Evolutionary conservation across 35 echinoderm and acorn worm species (phyloP).

Genomic region (Ophioderma brevispina): DNA sequence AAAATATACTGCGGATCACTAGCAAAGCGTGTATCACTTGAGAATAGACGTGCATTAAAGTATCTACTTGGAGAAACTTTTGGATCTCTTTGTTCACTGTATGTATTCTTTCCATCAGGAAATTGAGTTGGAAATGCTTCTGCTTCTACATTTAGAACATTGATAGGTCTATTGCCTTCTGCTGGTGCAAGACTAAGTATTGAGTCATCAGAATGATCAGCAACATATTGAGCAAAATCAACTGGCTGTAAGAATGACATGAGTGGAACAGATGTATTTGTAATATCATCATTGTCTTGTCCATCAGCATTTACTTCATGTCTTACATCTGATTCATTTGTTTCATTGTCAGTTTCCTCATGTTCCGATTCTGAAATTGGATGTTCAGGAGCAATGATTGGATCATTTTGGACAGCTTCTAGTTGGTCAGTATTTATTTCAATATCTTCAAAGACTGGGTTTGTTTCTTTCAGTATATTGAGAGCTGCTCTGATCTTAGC

Average conservation of each 20-base stretch:
- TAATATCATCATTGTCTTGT: neutral
- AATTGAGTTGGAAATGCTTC: neutral
- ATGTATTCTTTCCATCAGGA: neutral
- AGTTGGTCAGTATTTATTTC: too few relatives aligned
- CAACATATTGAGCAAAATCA: neutral
- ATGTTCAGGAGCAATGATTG: too few relatives aligned
- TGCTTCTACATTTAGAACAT: neutral
- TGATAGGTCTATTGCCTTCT: neutral
- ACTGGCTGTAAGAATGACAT: neutral
- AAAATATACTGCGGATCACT: slow-evolving; percentile 46
- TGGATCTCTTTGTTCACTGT: neutral
- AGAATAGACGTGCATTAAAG: neutral
- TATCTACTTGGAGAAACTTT: neutral
- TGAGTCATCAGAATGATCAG: neutral
- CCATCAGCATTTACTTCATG: neutral
- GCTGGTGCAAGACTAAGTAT: neutral
- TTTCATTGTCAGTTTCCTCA: neutral
- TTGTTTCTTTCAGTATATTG: too few relatives aligned
- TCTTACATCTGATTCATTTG: neutral
- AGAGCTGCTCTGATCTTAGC: too few relatives aligned
- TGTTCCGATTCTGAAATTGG: neutral
- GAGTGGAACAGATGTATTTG: neutral
- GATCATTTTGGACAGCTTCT: too few relatives aligned
- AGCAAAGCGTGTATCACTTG: neutral
- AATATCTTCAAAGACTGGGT: too few relatives aligned